phyloP scores from a whole-genome alignment of 2,797 vertebrate genomes.

The Botia almorhae region DNA sequence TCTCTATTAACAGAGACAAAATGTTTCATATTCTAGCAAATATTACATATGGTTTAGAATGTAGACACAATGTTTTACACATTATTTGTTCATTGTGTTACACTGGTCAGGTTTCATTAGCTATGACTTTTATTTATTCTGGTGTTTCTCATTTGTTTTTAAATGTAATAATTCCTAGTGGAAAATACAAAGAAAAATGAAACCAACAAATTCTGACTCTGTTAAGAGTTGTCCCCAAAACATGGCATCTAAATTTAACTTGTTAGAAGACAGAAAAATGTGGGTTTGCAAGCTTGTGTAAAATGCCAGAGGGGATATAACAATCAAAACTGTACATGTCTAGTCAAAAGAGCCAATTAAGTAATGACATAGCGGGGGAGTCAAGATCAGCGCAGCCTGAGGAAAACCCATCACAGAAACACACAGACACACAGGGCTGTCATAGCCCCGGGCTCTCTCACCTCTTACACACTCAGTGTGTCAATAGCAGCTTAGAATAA shows the following conservation, averaged over 20 bases:
- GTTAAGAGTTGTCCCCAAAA: constrained; percentile 17
- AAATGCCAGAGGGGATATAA: constrained; percentile 54
- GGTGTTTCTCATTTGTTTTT: background rate
- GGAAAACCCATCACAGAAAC: constrained; percentile 60
- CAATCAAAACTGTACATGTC: constrained; percentile 61
- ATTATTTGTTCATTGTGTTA: background rate
- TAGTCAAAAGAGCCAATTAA: constrained; percentile 69
- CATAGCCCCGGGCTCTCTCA: constrained; percentile 45
- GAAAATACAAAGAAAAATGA: too few species aligned
- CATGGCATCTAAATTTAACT: constrained; percentile 4
- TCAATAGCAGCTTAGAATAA: constrained; percentile 38
- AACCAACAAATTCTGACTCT: background rate
- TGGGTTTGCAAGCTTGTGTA: constrained; percentile 34
- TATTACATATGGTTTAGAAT: background rate
- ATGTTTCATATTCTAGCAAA: constrained; percentile 1
- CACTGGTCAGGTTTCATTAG: background rate
- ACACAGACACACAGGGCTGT: constrained; percentile 27
- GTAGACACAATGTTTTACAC: background rate
- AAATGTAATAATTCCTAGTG: background rate
- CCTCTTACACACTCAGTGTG: constrained; percentile 38
- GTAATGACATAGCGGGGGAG: constrained; percentile 71
- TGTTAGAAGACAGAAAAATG: constrained; percentile 4
- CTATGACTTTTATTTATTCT: background rate
- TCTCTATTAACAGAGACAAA: constrained; percentile 12
- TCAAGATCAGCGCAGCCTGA: constrained; percentile 64